Percentiles rank a stretch among this genome's conserved stretches.
phyloP scores from a whole-genome alignment of 2,113 vertebrate genomes.

The Stercorarius parasiticus region DNA sequence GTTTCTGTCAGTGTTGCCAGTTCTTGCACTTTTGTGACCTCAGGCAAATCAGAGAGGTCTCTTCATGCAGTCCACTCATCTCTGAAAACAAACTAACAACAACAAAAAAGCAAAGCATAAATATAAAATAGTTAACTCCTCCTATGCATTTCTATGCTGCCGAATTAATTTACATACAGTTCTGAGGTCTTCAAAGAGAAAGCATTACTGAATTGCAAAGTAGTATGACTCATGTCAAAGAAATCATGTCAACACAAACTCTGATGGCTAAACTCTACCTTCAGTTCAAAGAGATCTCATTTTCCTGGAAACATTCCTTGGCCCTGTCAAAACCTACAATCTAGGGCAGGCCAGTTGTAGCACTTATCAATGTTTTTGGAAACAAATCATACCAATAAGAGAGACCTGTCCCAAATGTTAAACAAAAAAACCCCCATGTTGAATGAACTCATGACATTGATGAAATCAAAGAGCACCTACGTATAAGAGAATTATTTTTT shows the following conservation, averaged over 20 bases:
- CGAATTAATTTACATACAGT: not conserved
- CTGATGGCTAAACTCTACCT: not conserved
- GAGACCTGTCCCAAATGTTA: not conserved
- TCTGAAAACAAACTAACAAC: not conserved
- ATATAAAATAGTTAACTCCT: not conserved
- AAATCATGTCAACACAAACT: not conserved
- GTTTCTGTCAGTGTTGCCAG: not conserved
- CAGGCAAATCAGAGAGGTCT: not conserved
- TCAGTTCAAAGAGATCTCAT: not conserved
- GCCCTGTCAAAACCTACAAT: not conserved
- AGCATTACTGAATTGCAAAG: not conserved
- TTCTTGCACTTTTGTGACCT: not conserved
- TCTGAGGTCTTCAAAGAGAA: not conserved
- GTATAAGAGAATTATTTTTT: not conserved
- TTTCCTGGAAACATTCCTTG: not conserved
- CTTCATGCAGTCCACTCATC: not conserved
- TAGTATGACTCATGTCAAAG: not conserved
- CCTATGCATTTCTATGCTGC: not conserved
- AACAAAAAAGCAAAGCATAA: not conserved
- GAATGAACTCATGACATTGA: not conserved
- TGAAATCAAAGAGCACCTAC: not conserved
- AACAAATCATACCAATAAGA: not conserved
- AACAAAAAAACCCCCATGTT: fast-evolving
- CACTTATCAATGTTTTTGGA: not conserved
- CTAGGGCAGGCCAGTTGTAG: not conserved